Percentiles rank a stretch among this genome's conserved stretches.
Conservation (phyloP, 1,140 invertebrate species). For the Uloborus diversus region DNA sequence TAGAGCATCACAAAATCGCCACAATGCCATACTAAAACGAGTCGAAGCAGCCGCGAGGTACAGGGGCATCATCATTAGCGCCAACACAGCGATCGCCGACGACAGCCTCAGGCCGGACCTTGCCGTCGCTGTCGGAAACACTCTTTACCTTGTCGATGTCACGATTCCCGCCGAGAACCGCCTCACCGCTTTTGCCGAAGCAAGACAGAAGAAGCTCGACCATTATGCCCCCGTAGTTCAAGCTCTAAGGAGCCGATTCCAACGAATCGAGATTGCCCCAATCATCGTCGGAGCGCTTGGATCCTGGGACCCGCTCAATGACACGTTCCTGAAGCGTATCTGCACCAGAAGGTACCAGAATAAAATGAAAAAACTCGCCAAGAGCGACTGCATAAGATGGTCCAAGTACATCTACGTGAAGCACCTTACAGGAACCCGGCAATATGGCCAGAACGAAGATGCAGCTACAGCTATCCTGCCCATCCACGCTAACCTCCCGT, state of each 20-base stretch:
- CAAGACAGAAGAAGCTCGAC: background rate
- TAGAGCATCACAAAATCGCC: background rate
- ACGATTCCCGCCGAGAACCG: background rate
- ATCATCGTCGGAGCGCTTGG: background rate
- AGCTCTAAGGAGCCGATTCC: fast-evolving
- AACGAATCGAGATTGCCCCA: background rate
- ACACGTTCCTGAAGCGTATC: background rate
- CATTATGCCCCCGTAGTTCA: background rate
- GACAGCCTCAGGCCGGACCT: background rate
- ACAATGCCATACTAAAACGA: background rate
- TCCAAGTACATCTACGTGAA: background rate
- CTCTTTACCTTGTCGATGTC: background rate
- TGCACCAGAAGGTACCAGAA: background rate
- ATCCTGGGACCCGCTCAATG: background rate
- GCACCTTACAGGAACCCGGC: too few relatives aligned
- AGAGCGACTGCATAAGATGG: background rate
- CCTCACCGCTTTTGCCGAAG: background rate
- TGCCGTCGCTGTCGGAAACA: background rate
- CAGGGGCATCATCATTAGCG: background rate
- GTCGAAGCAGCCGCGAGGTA: background rate
- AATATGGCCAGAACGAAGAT: too few relatives aligned
- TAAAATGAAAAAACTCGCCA: background rate
- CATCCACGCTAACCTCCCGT: too few relatives aligned
- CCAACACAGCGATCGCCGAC: background rate
- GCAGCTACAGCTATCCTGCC: too few relatives aligned